phyloP scores from a whole-genome alignment of 1,140 invertebrate species.

The Caenorhabditis latens region DNA sequence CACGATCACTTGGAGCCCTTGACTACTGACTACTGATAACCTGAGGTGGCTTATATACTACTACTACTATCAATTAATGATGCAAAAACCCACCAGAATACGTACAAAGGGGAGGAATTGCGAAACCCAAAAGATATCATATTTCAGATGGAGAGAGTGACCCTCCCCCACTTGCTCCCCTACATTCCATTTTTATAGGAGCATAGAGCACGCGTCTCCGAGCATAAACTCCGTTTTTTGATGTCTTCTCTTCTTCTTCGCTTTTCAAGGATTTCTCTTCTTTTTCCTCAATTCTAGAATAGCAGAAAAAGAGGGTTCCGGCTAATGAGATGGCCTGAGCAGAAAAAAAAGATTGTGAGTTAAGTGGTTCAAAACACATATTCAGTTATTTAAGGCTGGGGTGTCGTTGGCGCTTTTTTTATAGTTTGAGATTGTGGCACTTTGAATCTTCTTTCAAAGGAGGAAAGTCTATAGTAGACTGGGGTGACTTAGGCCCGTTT shows the following conservation, averaged over 20 bases:
- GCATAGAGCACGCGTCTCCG: slow-evolving; percentile 16
- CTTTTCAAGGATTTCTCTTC: background rate
- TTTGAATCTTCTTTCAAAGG: too few relatives aligned
- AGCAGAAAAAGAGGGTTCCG: background rate
- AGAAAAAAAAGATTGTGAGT: too few relatives aligned
- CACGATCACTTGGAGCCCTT: too few relatives aligned
- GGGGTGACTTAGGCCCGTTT: too few relatives aligned
- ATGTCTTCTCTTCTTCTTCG: background rate
- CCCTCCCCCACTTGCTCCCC: background rate
- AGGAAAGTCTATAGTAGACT: too few relatives aligned
- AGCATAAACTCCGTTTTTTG: slow-evolving; percentile 25
- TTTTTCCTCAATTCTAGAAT: background rate
- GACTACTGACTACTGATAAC: too few relatives aligned
- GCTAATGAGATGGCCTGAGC: too few relatives aligned
- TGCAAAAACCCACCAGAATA: background rate
- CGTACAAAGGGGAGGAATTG: slow-evolving; percentile 4
- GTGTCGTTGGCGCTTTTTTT: too few relatives aligned
- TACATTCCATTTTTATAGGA: slow-evolving; percentile 5
- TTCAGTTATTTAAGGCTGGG: too few relatives aligned
- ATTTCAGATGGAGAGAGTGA: background rate
- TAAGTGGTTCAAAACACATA: too few relatives aligned
- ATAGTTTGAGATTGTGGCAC: too few relatives aligned
- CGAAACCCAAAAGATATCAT: background rate
- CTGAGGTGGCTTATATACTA: too few relatives aligned
- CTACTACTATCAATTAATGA: background rate